Conservation (phyloP, 2,888 invertebrate species). For the Clivina fossor region DNA sequence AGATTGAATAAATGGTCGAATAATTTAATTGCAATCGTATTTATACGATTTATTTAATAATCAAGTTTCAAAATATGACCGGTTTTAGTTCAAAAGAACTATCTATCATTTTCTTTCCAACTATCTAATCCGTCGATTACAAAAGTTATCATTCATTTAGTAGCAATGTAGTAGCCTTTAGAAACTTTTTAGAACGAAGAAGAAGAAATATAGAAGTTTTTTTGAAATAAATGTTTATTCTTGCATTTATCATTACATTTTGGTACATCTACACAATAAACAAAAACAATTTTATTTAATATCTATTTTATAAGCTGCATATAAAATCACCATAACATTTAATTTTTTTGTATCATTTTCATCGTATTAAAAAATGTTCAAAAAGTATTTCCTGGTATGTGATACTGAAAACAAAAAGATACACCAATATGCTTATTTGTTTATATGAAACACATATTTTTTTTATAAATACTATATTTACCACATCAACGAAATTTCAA, state of each 20-base stretch:
- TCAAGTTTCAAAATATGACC: too few relatives aligned
- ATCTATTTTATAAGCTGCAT: slow-evolving; percentile 10
- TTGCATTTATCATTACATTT: background rate
- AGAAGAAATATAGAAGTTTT: background rate
- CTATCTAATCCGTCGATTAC: too few relatives aligned
- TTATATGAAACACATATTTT: background rate
- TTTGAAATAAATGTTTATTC: background rate
- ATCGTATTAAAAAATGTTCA: slow-evolving; percentile 24
- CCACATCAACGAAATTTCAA: slow-evolving; percentile 7
- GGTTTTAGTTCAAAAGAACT: too few relatives aligned
- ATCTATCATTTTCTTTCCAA: too few relatives aligned
- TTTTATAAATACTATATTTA: background rate
- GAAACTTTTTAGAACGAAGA: background rate
- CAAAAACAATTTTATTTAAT: background rate
- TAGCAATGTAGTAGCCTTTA: too few relatives aligned
- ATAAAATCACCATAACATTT: slow-evolving; percentile 18
- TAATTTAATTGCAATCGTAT: too few relatives aligned
- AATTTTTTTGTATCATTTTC: slow-evolving; percentile 18
- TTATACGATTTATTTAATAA: too few relatives aligned
- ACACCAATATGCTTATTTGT: background rate
- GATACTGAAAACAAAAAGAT: slow-evolving; percentile 20
- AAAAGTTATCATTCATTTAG: too few relatives aligned
- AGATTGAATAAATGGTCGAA: too few relatives aligned
- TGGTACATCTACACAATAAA: slow-evolving; percentile 21
- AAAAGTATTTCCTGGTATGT: slow-evolving; percentile 24